Evolutionary conservation across 2,888 invertebrate species (phyloP), one percentile per base, ranked within the genome.

Genomic region (Amiota minor): DNA sequence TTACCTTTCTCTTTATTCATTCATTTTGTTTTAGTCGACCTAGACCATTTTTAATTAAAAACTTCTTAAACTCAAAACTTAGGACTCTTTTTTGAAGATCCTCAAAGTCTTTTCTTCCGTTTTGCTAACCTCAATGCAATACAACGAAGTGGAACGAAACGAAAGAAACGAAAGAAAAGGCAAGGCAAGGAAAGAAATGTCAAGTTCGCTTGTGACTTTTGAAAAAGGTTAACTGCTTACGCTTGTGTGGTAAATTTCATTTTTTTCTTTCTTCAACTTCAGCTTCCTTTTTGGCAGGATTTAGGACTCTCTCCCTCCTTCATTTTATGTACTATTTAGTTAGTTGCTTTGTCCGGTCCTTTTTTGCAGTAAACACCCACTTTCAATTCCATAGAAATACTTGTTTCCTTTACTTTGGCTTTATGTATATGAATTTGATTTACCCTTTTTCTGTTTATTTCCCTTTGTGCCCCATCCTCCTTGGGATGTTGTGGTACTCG

Each of bases 191-290:
- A 75, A 75, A 81, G 76, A 77, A 76, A 80, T 80, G 76, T 83
- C 82, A 83, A 86, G 85, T 85, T 82, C 79, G 85, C 79, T 80
- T 85, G 86, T 84, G 82, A 86, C 86, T 85, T 86, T 71, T 83
- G 85, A 86, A 84, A 74, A 72, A 85, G 82, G 86, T 86, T 78
- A 74, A 79, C 73, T 70, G 74, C 62, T 50, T 12, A 4, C 35
- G 35, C 35, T 35, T 35, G 35, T 35, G 35, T 35, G 35, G 35
- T 8, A 35, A 35, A 35, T 35, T 50, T n/a, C n/a, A 10, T 49
- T 49, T 49, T 50, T n/a, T 8, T 50, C 11, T 50, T 12, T n/a
- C 50, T 50, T 50, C 1, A 11, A 2, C 50, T 14, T 50, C 12
- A 9, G 53, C 12, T 50, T 50, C 53, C 53, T 50, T 12, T 50